Percentiles rank a stretch among this genome's conserved stretches.
Evolutionary conservation across 30 jellyfish, hydroid and myxozoan genomes (phyloP).

Genomic region (Rhopilema esculentum): DNA sequence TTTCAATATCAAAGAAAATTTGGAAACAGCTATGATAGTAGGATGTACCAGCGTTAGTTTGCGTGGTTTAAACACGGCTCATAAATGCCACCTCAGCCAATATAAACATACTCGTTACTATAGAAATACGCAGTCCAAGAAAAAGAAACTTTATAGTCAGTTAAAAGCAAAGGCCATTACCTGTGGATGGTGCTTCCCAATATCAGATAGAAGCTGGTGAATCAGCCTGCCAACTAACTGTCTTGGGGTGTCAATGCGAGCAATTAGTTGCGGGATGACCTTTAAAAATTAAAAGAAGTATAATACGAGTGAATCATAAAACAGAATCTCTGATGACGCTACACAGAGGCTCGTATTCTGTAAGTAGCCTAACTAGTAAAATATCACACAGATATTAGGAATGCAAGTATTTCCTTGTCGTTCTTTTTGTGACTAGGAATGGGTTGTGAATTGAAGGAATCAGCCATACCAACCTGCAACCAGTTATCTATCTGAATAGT

Average conservation of each 20-base stretch:
- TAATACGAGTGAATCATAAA: background rate
- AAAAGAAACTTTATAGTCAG: too few species aligned
- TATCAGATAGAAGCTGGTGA: slow-evolving; percentile 90
- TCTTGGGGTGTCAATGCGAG: slow-evolving; percentile 98
- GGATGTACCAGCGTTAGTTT: too few species aligned
- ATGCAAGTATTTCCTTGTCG: too few species aligned
- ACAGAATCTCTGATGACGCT: background rate
- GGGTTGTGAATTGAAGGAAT: background rate
- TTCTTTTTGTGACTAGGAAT: too few species aligned
- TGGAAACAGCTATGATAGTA: too few species aligned
- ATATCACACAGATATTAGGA: too few species aligned
- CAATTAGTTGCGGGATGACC: slow-evolving; percentile 99
- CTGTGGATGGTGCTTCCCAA: slow-evolving; percentile 99
- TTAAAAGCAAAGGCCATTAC: slow-evolving; percentile 36
- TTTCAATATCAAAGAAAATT: too few species aligned
- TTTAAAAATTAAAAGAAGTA: slow-evolving; percentile 4
- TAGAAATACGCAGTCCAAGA: too few species aligned
- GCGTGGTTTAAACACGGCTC: too few species aligned
- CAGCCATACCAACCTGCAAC: slow-evolving; percentile 86
- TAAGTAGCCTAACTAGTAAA: too few species aligned
- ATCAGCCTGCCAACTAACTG: slow-evolving; percentile 87
- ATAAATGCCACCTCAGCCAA: too few species aligned
- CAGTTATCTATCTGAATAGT: slow-evolving; percentile 97
- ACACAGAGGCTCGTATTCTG: background rate
- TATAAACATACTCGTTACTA: too few species aligned